These are phyloP conservation scores for Nymphicus hollandicus DNA, from an alignment of 2,113 vertebrate species.

Conservation along the genomic window DNA sequence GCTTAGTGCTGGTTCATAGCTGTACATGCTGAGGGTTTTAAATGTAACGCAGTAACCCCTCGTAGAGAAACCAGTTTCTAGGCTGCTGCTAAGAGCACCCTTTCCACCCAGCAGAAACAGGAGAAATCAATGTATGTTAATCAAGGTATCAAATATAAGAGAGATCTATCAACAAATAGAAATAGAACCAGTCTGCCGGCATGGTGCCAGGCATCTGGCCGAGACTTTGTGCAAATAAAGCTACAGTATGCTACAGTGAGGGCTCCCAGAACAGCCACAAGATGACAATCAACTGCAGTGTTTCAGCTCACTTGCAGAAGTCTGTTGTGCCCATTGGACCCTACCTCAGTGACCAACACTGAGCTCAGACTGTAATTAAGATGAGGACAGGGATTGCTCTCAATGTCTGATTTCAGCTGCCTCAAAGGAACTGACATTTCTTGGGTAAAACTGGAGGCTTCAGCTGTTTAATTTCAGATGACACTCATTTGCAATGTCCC, in stretches of 20 bases:
- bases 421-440: background rate
- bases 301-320: background rate
- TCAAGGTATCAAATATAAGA: slow-evolving; percentile 1
- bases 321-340: background rate
- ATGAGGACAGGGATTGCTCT: background rate
- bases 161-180: background rate
- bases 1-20: background rate
- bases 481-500: background rate
- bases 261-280: background rate
- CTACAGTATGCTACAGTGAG: background rate
- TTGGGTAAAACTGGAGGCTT: background rate
- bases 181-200: background rate
- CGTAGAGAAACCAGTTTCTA: background rate
- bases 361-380: background rate
- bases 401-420: background rate
- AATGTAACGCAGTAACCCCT: background rate
- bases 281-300: background rate
- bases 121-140: slow-evolving; percentile 16
- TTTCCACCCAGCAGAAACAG: background rate
- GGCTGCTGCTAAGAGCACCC: background rate
- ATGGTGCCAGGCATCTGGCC: background rate
- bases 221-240: background rate
- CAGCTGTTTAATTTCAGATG: background rate
- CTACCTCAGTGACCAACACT: background rate
- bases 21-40: background rate